Base-by-base conservation (phyloP, 2,888 invertebrate genomes). In the Glaucopsyche alexis region DNA sequence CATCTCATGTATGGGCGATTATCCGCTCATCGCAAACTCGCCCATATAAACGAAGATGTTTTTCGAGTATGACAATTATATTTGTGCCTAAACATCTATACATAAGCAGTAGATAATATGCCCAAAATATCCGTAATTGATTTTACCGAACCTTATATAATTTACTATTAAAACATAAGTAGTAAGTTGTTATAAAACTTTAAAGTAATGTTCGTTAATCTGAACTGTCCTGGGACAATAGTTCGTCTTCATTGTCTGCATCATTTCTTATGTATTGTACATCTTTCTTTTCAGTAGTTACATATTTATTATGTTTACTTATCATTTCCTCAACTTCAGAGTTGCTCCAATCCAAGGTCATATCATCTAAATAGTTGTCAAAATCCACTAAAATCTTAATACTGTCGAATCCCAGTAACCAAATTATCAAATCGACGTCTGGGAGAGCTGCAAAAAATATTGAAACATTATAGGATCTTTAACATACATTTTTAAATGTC, bases 321-420 rank as follows among this genome's bases (percentile, higher is more conserved):
- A 91, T 84, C 0, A 90, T 79, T 75, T 88, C 90, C 76, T 87
- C 86, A 55, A 93, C 90, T 74, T 94, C 91, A 7, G 89, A 84
- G 89, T 99, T 99, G 80, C 95, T 95, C 98, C 99, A 99, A 87
- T 99, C 98, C 76, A 96, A 94, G 29, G 95, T 94, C 52, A 98
- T 94, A 86, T 99, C 96, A 87, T 99, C 99, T 77, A 99, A 93
- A 89, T 99, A 99, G 90, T 98, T 99, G 91, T 99, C 99, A 85
- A 99, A 99, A 89, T 99, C 99, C 13, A 97, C 93, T n/a, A 99
- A 90, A 79, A 96, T 95, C 75, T 95, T 95, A 85, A 96, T 96
- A 0, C 95, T 94, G 69, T 95, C 95, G 47, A 94, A 92, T 81
- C 96, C 95, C 60, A 99, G 84, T 76, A 72, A 52, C n/a, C 38